A percentile compares a stretch with the other conserved stretches of the same genome.
phyloP scores from a whole-genome alignment of 2,797 vertebrate species.

The Tragelaphus oryx region DNA sequence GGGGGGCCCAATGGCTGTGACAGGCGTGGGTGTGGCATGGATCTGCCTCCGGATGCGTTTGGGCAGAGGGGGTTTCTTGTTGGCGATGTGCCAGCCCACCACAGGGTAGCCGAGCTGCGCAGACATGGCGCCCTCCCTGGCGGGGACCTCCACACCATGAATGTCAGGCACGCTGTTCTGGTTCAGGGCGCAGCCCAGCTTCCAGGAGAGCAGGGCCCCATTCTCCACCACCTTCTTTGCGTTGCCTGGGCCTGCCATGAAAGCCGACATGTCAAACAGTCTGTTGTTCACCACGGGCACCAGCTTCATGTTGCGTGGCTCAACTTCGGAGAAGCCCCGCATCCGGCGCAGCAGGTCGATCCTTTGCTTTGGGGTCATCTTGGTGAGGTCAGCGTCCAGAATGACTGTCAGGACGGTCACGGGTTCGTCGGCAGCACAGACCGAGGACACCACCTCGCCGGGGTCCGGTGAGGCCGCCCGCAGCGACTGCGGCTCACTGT shows the following conservation, averaged over 20 bases:
- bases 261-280: conserved; percentile 98
- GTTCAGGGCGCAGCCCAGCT: conserved; percentile 94
- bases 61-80: conserved; percentile 94
- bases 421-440: conserved; percentile 89
- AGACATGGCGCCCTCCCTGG: conserved; percentile 95
- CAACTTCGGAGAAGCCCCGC: conserved; percentile 92
- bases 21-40: conserved; percentile 90
- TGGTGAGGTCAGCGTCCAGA: conserved; percentile 95
- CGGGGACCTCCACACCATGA: conserved; percentile 90
- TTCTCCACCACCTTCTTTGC: conserved; percentile 99
- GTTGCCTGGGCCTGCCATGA: conserved; percentile 98
- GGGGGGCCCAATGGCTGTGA: conserved; percentile 89
- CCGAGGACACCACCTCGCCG: conserved; percentile 78
- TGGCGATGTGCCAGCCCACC: conserved; percentile 98
- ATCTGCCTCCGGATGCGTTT: conserved; percentile 93
- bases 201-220: conserved; percentile 96
- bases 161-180: conserved; percentile 94
- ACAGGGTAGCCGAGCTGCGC: conserved; percentile 95
- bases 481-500: conserved; percentile 85
- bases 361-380: conserved; percentile 94
- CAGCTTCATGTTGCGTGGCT: conserved; percentile 91
- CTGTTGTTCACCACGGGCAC: conserved; percentile 98
- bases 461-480: conserved; percentile 79
- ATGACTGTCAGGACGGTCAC: conserved; percentile 96
- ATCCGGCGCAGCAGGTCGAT: conserved; percentile 90